phyloP scores from a whole-genome alignment of 2,888 invertebrate genomes.

The Troides helena region DNA sequence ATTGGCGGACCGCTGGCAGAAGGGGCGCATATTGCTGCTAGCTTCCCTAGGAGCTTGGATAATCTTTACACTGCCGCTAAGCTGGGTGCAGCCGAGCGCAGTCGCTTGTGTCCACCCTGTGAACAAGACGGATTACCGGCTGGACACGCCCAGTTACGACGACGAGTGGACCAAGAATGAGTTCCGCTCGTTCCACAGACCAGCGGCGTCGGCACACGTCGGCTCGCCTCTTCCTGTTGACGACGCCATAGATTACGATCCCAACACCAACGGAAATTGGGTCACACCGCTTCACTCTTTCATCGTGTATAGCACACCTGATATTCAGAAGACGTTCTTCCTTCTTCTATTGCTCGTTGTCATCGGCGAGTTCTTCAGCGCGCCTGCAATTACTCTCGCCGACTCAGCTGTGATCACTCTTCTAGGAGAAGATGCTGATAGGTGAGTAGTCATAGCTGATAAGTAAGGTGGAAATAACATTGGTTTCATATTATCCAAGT shows the following conservation, averaged over 20 bases:
- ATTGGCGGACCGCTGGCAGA: conserved; percentile 93
- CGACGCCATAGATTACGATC: conserved; percentile 88
- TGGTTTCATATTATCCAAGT: neutral
- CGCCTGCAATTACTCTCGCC: conserved; percentile 96
- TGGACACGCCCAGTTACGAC: conserved; percentile 81
- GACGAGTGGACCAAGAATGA: conserved; percentile 47
- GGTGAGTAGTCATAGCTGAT: conserved; percentile 49
- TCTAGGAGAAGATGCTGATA: conserved; percentile 92
- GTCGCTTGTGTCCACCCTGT: conserved; percentile 88
- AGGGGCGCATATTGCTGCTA: conserved; percentile 92
- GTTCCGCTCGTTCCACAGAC: conserved; percentile 55
- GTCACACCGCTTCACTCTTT: conserved; percentile 95
- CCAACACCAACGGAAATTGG: conserved; percentile 85
- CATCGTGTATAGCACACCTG: conserved; percentile 92
- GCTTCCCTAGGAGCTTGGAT: conserved; percentile 97
- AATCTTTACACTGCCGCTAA: conserved; percentile 96
- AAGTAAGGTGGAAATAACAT: neutral
- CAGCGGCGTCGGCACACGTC: conserved; percentile 48
- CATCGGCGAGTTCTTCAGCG: conserved; percentile 98
- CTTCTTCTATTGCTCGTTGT: conserved; percentile 94
- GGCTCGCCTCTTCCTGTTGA: conserved; percentile 86
- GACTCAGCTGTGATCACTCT: conserved; percentile 94
- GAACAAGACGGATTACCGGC: conserved; percentile 79
- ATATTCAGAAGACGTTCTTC: conserved; percentile 98
- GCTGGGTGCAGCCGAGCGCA: conserved; percentile 96